These are phyloP conservation scores for Dicycla oo DNA, from an alignment of 2,888 invertebrate species.

Conservation along the genomic window DNA sequence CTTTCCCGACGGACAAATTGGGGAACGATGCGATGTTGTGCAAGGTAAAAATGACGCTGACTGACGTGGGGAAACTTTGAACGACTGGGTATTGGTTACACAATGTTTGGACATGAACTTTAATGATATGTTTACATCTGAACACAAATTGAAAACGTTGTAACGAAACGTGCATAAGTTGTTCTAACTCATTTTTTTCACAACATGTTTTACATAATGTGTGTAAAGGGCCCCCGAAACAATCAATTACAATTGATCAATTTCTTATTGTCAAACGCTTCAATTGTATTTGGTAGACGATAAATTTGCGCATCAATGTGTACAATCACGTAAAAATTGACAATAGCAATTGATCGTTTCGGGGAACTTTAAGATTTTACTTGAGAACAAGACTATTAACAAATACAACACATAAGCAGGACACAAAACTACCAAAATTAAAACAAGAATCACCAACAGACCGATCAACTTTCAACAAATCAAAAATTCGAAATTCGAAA, in stretches of 20 bases:
- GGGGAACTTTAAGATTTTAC: not conserved
- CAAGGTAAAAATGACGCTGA: slow-evolving; percentile 26
- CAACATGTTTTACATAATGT: not conserved
- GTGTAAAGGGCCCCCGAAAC: too few relatives aligned
- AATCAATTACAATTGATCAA: too few relatives aligned
- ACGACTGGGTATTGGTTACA: not conserved
- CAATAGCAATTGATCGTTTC: too few relatives aligned
- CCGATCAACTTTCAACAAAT: slow-evolving; percentile 42
- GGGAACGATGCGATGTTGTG: slow-evolving; percentile 29
- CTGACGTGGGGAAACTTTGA: slow-evolving; percentile 6
- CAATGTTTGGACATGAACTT: slow-evolving; percentile 5
- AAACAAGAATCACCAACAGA: slow-evolving; percentile 27
- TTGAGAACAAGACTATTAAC: not conserved
- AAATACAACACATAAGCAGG: too few relatives aligned
- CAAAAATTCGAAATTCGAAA: slow-evolving; percentile 73
- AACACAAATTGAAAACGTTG: slow-evolving; percentile 33
- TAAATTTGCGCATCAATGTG: too few relatives aligned
- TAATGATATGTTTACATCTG: not conserved
- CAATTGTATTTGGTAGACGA: too few relatives aligned
- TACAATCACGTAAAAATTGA: too few relatives aligned
- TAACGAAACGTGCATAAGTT: not conserved
- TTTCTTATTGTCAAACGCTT: too few relatives aligned
- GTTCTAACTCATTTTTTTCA: not conserved
- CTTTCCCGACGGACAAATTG: slow-evolving; percentile 63
- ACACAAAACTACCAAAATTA: slow-evolving; percentile 21